phyloP scores from a whole-genome alignment of 2,113 vertebrate genomes.

The Thalassarche chlororhynchos region DNA sequence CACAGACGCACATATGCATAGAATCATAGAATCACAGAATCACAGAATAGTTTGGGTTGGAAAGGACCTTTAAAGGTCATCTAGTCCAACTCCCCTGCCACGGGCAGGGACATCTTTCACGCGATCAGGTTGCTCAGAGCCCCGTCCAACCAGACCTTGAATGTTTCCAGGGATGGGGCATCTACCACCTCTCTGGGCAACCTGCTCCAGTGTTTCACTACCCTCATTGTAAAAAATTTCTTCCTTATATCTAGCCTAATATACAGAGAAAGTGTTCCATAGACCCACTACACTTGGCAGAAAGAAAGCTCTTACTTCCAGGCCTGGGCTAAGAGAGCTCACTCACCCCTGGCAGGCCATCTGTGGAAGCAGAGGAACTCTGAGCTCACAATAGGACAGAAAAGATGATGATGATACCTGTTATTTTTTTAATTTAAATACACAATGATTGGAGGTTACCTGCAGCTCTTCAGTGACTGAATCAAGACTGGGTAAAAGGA shows the following conservation, averaged over 20 bases:
- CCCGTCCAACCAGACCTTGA: too few relatives aligned
- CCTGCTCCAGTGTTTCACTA: too few relatives aligned
- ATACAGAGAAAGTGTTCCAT: background rate
- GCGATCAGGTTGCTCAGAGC: too few relatives aligned
- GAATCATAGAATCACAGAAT: too few relatives aligned
- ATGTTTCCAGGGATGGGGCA: too few relatives aligned
- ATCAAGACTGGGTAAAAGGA: background rate
- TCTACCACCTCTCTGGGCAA: too few relatives aligned
- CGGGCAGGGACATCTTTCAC: too few relatives aligned
- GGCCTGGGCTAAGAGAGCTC: background rate
- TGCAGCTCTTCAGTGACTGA: background rate
- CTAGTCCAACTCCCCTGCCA: too few relatives aligned
- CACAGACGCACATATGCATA: accelerated
- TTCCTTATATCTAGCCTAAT: too few relatives aligned
- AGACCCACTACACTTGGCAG: background rate
- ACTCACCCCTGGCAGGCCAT: background rate
- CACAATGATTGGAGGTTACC: background rate
- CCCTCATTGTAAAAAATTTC: too few relatives aligned
- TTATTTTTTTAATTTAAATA: background rate
- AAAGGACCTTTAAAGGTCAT: too few relatives aligned
- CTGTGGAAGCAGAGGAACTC: background rate
- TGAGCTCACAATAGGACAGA: background rate
- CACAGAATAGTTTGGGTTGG: too few relatives aligned
- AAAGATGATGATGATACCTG: background rate
- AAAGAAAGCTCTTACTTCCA: background rate